Evolutionary conservation across 2,113 vertebrate species (phyloP), one percentile per base, ranked within the genome.

Genomic region (Cheirogaleus medius): DNA sequence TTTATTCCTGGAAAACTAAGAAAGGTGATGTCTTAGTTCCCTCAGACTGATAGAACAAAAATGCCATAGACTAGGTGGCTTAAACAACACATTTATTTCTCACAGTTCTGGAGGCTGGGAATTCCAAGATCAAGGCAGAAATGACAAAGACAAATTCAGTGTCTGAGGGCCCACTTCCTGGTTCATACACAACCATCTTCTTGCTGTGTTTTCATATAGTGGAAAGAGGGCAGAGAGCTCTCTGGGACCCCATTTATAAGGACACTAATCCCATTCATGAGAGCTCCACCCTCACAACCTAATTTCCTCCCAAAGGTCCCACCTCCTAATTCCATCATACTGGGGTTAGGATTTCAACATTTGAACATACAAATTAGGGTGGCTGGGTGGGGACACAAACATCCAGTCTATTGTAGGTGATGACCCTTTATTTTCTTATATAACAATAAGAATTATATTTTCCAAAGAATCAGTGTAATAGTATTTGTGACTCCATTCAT

Each of bases 401-500:
- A 56, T 52, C 15, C 23, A 23, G 7, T 66, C 29, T 56, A 37
- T 23, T 68, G 32, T 32, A 76, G 52, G 66, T 8, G 23, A 80
- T 69, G 64, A 93, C 84, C 68, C 87, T 81, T 78, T 60, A 54
- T 95, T 93, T 89, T 92, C 44, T 71, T 90, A 74, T 37, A 54
- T 64, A 84, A 94, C 69, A 96, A 93, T 42, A 92, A 37, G 68
- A 83, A 94, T 34, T 83, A 17, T 32, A 74, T 85, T 94, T 97
- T 82, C 66, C 60, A 96, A 68, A 91, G 69, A 77, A 85, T 84
- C 64, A 71, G 78, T 95, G 21, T 73, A 74, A 60, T 63, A 81
- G 37, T 86, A 76, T 93, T 93, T 89, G 44, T 95, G 94, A 97
- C 47, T 97, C 92, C 92, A 78, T 91, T 96, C 87, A 97, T 94